These are phyloP conservation scores for Sebastes fasciatus DNA, from an alignment of 2,113 vertebrate species.

Conservation along the genomic window DNA sequence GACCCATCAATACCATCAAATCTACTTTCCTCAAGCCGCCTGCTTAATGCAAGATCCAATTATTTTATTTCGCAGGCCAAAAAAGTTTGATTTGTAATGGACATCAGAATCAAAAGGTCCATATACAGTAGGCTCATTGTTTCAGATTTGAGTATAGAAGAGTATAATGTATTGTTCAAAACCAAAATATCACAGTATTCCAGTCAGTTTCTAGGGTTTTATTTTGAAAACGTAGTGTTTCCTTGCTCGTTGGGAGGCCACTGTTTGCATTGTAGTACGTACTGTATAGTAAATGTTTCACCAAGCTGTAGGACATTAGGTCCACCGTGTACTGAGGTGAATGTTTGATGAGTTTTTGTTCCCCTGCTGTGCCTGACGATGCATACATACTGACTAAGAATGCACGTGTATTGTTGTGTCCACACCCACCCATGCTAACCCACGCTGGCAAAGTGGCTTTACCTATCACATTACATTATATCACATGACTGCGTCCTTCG, in stretches of 20 bases:
- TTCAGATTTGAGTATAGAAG: not conserved
- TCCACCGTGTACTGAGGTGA: slow-evolving; percentile 40
- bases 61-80: not conserved
- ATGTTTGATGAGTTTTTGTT: slow-evolving; percentile 54
- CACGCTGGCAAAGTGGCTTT: slow-evolving; percentile 60
- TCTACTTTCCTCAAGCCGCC: not conserved
- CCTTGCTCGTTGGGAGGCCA: not conserved
- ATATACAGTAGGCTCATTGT: not conserved
- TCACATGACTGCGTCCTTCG: slow-evolving; percentile 71
- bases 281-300: slow-evolving; percentile 1
- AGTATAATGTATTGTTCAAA: not conserved
- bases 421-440: slow-evolving; percentile 30
- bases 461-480: slow-evolving; percentile 74
- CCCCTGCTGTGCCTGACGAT: slow-evolving; percentile 33
- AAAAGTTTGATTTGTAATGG: not conserved
- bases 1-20: not conserved
- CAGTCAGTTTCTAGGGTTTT: not conserved
- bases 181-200: not conserved
- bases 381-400: slow-evolving; percentile 25
- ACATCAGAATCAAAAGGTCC: not conserved
- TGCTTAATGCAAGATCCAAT: not conserved
- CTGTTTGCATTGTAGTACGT: slow-evolving; percentile 8
- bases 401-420: slow-evolving; percentile 33
- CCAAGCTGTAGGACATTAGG: not conserved
- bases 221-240: not conserved